Conservation (phyloP, 2,113 vertebrate species). For the Dascyllus trimaculatus region DNA sequence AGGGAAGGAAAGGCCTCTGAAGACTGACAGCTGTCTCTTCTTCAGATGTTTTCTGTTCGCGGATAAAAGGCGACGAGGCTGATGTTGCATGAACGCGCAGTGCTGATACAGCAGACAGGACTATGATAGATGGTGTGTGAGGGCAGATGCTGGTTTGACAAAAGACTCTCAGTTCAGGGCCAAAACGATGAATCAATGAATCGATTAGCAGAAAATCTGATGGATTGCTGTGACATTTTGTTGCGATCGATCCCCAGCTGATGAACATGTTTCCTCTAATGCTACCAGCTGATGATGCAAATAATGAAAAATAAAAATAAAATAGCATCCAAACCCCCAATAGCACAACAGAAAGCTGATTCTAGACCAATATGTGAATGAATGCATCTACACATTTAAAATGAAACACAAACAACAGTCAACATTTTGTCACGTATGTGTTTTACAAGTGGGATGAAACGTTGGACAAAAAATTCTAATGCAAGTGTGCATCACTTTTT, state of each 20-base stretch:
- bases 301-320: background rate
- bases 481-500: too few relatives aligned
- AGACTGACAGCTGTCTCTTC: conserved; percentile 36
- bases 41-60: conserved; percentile 12
- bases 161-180: conserved; percentile 4
- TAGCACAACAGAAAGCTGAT: too few relatives aligned
- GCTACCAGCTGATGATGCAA: background rate
- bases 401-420: too few relatives aligned
- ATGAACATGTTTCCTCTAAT: background rate
- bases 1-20: background rate
- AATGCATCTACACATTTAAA: too few relatives aligned
- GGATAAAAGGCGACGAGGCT: conserved; percentile 28
- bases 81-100: conserved; percentile 20
- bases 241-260: too few relatives aligned
- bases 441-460: too few relatives aligned
- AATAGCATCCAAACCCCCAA: too few relatives aligned
- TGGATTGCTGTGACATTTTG: background rate
- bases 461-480: too few relatives aligned
- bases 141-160: background rate
- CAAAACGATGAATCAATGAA: background rate
- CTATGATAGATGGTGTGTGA: conserved; percentile 33
- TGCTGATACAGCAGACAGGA: conserved; percentile 40
- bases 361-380: too few relatives aligned
- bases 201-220: background rate
- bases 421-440: too few relatives aligned